phyloP scores from a whole-genome alignment of 1,140 invertebrate genomes.

The Psix sp. region DNA sequence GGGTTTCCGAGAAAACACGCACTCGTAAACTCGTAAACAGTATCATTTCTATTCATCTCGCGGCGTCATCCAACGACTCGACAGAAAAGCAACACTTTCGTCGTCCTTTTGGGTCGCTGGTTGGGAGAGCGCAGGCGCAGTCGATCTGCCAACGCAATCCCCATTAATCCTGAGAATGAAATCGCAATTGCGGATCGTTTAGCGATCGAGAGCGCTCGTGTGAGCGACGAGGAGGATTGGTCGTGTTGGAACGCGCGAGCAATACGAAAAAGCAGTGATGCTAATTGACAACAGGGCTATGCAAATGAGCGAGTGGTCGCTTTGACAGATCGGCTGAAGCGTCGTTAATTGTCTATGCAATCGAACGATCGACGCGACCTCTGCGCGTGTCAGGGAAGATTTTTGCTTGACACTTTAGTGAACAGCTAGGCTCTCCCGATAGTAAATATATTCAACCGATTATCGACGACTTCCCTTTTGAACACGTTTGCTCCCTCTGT shows the following conservation, averaged over 20 bases:
- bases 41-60: conserved; percentile 70
- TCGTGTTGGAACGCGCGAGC: no score
- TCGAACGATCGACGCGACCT: no score
- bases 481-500: conserved; percentile 52
- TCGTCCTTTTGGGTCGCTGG: conserved; percentile 35
- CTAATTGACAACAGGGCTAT: neutral
- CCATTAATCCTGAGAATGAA: conserved; percentile 38
- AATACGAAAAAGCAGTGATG: no score
- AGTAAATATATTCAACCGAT: conserved; percentile 57
- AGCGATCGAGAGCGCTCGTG: conserved; percentile 14
- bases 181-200: conserved; percentile 34
- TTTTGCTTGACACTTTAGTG: conserved; percentile 12
- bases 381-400: no score
- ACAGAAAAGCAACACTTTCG: conserved; percentile 40
- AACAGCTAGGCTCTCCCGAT: conserved; percentile 34
- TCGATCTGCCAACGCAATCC: conserved; percentile 30
- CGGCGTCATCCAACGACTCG: conserved; percentile 64
- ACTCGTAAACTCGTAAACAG: conserved; percentile 62
- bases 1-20: conserved; percentile 49
- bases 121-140: no score
- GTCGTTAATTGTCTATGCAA: no score
- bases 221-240: no score
- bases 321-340: no score
- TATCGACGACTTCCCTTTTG: conserved; percentile 59
- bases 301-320: neutral